These are phyloP conservation scores for Geococcyx californianus DNA, from an alignment of 2,113 vertebrate genomes.

Conservation along the genomic window DNA sequence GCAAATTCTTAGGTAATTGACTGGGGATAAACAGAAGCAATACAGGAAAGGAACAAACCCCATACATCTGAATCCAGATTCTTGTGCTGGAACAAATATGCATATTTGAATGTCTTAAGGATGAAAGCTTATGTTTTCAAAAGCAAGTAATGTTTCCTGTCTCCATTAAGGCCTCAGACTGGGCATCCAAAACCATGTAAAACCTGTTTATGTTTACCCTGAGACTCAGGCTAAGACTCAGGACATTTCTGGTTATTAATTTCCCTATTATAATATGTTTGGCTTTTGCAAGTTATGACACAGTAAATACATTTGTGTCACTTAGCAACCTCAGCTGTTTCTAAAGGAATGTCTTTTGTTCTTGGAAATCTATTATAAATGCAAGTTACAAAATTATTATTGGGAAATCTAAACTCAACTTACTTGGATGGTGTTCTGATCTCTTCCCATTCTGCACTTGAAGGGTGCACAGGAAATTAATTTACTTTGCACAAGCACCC, in stretches of 20 bases:
- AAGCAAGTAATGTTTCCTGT: background rate
- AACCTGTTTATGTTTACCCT: background rate
- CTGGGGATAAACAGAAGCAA: background rate
- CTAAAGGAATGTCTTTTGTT: slow-evolving; percentile 58
- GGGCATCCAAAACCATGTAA: background rate
- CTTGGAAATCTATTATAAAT: slow-evolving; percentile 40
- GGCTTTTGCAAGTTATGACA: slow-evolving; percentile 38
- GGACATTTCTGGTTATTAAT: background rate
- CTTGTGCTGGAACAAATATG: background rate
- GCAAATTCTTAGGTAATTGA: background rate
- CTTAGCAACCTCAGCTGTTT: slow-evolving; percentile 62
- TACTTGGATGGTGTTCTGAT: background rate
- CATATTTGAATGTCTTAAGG: background rate
- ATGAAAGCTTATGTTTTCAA: background rate
- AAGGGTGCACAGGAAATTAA: slow-evolving; percentile 17
- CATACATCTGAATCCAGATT: background rate
- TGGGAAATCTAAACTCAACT: background rate
- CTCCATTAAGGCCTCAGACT: background rate
- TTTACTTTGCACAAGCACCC: background rate
- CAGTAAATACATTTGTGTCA: slow-evolving; percentile 52
- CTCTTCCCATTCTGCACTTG: background rate
- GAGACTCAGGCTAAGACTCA: background rate
- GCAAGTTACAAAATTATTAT: slow-evolving; percentile 10
- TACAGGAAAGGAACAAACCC: background rate
- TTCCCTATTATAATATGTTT: background rate